A percentile compares a stretch with the other conserved stretches of the same genome.
Evolutionary conservation across 1,140 invertebrate species (phyloP).

Genomic region (Caerostris extrusa): DNA sequence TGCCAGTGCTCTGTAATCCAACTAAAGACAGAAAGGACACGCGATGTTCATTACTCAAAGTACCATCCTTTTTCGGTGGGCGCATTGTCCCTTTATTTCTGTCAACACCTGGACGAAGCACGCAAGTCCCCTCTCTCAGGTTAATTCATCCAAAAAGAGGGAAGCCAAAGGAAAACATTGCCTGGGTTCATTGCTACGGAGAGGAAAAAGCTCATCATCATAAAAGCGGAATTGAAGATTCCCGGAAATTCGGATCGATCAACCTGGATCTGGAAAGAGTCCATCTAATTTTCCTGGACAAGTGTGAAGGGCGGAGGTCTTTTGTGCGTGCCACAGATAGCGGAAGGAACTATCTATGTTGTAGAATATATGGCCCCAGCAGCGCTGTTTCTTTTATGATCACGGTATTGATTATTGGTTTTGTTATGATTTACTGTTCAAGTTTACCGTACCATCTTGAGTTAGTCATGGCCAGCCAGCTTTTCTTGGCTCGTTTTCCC

Average conservation of each 20-base stretch:
- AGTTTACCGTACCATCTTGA: no score
- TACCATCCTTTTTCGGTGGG: background rate
- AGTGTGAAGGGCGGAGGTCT: background rate
- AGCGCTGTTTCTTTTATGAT: background rate
- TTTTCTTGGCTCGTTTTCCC: no score
- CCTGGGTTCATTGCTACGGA: background rate
- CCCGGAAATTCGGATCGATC: background rate
- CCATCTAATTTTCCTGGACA: background rate
- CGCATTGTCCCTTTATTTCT: background rate
- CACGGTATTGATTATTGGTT: no score
- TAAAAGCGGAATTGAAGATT: background rate
- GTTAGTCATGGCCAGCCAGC: no score
- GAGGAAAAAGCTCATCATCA: background rate
- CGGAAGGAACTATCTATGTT: background rate
- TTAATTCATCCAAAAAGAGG: background rate
- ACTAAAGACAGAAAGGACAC: no score
- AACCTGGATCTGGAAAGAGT: background rate
- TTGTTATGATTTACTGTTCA: no score
- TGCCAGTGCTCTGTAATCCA: background rate
- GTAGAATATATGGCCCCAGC: background rate
- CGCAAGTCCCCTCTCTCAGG: background rate
- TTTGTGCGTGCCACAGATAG: background rate
- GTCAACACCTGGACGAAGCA: background rate
- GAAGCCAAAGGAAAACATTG: background rate
- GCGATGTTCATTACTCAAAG: background rate